A percentile compares a stretch with the other conserved stretches of the same genome.
Conservation (phyloP, 2,797 vertebrate genomes). For the Gymnodraco acuticeps region DNA sequence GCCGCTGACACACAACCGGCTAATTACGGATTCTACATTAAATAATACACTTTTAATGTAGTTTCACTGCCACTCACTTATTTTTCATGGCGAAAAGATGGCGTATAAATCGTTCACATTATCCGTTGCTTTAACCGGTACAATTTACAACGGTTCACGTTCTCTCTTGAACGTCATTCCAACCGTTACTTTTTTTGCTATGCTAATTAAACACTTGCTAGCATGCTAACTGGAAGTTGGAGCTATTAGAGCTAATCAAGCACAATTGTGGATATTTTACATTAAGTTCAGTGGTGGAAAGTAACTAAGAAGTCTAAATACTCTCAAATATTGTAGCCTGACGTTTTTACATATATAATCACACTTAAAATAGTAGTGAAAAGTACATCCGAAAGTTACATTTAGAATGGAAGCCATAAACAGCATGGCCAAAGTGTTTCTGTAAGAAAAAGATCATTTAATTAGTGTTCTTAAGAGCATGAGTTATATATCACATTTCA, state of each 20-base stretch:
- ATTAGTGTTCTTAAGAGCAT: too few relatives aligned
- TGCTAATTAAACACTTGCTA: background rate
- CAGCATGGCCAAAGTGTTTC: too few relatives aligned
- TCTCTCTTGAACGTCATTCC: background rate
- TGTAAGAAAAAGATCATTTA: too few relatives aligned
- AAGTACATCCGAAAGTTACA: too few relatives aligned
- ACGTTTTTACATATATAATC: background rate
- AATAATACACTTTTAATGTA: background rate
- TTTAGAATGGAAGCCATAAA: too few relatives aligned
- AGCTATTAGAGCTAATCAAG: background rate
- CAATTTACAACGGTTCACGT: background rate
- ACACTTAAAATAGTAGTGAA: too few relatives aligned
- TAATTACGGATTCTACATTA: background rate
- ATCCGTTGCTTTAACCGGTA: background rate
- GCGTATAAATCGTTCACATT: background rate
- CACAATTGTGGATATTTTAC: too few relatives aligned
- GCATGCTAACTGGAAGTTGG: background rate
- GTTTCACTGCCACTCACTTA: background rate
- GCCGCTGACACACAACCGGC: conserved; percentile 7
- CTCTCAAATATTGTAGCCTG: background rate
- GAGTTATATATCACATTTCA: too few relatives aligned
- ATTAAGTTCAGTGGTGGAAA: background rate
- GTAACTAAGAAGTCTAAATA: background rate
- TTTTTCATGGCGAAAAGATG: accelerated
- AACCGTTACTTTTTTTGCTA: background rate